These are phyloP conservation scores for Tauraco erythrolophus DNA, from an alignment of 2,113 vertebrate species.

Conservation along the genomic window DNA sequence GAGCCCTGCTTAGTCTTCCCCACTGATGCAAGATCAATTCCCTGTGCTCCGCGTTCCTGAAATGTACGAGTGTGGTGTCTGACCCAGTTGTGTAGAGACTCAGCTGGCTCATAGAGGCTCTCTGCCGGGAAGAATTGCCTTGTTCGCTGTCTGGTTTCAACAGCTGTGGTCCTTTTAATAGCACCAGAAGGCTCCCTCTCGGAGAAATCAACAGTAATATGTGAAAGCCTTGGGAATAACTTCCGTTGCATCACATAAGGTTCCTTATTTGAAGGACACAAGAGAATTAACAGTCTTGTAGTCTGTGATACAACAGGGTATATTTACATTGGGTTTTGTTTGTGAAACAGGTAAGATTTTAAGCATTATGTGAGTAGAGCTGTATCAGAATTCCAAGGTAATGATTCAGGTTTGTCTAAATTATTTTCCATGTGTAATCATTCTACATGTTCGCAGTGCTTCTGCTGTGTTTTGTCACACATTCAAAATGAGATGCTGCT, in stretches of 20 bases:
- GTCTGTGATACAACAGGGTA: background rate
- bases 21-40: background rate
- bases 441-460: background rate
- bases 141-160: accelerated
- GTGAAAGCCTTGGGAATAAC: background rate
- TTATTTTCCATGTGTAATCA: background rate
- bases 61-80: background rate
- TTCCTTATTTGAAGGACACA: background rate
- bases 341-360: background rate
- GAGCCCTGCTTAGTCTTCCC: background rate
- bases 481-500: background rate
- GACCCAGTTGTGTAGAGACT: background rate
- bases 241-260: accelerated
- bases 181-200: background rate
- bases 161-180: accelerated
- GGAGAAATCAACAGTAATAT: accelerated
- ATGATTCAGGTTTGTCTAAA: background rate
- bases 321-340: background rate
- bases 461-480: background rate
- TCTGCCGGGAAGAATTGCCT: background rate
- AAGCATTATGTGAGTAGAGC: accelerated
- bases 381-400: background rate
- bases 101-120: accelerated
- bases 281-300: background rate
- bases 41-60: accelerated